A percentile compares a stretch with the other conserved stretches of the same genome.
These are phyloP conservation scores for Periophthalmodon schlosseri DNA, from an alignment of 2,113 vertebrate genomes.

Conservation along the genomic window DNA sequence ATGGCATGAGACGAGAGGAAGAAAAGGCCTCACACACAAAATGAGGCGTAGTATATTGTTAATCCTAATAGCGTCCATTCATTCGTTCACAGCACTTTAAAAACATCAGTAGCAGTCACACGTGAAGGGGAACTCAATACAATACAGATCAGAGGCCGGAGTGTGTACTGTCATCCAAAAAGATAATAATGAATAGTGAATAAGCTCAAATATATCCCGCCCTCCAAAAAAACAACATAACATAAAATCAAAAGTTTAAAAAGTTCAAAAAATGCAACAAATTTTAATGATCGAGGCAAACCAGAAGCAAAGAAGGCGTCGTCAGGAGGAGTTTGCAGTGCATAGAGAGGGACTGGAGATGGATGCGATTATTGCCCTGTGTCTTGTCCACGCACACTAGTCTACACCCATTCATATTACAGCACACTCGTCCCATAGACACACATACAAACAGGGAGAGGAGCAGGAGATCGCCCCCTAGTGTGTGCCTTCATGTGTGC, in stretches of 20 bases:
- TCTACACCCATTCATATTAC: conserved; percentile 22
- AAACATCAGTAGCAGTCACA: conserved; percentile 77
- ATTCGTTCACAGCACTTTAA: conserved; percentile 75
- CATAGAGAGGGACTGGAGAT: conserved; percentile 74
- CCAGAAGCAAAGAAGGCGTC: conserved; percentile 61
- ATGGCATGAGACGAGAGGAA: conserved; percentile 77
- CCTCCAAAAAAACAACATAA: conserved; percentile 31
- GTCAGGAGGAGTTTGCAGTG: conserved; percentile 69
- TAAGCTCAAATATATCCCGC: neutral
- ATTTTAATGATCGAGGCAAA: conserved; percentile 65
- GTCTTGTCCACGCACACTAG: conserved; percentile 39
- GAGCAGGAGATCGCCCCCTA: conserved; percentile 36
- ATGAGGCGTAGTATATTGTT: conserved; percentile 36
- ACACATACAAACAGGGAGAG: conserved; percentile 15
- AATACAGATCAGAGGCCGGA: conserved; percentile 42
- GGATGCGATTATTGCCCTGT: conserved; percentile 69
- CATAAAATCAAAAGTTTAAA: conserved; percentile 47
- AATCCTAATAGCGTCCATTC: conserved; percentile 42
- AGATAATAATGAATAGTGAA: neutral
- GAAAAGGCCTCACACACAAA: conserved; percentile 60
- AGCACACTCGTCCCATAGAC: conserved; percentile 8
- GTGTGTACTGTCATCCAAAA: conserved; percentile 38
- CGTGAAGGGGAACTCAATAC: conserved; percentile 45
- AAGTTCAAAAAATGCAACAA: conserved; percentile 38
- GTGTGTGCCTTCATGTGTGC: conserved; percentile 22